A percentile compares a stretch with the other conserved stretches of the same genome.
Evolutionary conservation across 1,140 invertebrate species (phyloP).

Genomic region (Procambarus clarkii): DNA sequence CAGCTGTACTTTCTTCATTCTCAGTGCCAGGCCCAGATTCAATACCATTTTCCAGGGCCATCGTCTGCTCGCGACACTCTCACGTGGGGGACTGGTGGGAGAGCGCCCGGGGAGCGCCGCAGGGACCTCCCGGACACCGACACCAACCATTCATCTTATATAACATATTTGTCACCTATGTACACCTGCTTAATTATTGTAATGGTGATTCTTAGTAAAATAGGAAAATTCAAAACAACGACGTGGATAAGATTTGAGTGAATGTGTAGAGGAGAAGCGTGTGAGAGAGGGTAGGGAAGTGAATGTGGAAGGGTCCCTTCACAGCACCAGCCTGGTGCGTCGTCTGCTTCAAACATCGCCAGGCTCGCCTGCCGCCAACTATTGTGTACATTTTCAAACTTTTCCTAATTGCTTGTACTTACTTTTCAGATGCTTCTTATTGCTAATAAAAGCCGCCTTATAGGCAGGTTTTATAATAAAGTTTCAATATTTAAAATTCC

Average conservation of each 20-base stretch:
- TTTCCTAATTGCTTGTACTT: too few species aligned
- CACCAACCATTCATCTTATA: background rate
- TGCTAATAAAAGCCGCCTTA: too few species aligned
- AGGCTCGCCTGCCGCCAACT: too few species aligned
- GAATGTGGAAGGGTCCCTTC: background rate
- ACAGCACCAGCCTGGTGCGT: background rate
- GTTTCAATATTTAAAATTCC: too few species aligned
- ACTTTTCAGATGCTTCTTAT: too few species aligned
- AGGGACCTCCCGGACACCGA: background rate
- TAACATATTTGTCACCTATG: background rate
- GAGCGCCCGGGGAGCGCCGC: background rate
- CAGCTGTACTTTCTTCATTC: background rate
- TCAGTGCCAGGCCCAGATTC: conserved; percentile 4
- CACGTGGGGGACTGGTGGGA: conserved; percentile 20
- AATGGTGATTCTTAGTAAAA: background rate
- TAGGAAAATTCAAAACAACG: background rate
- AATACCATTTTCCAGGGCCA: conserved; percentile 8
- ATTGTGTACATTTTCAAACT: too few species aligned
- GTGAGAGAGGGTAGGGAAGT: background rate
- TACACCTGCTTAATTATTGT: too few species aligned
- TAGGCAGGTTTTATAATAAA: too few species aligned
- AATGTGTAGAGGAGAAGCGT: background rate
- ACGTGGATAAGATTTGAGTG: background rate
- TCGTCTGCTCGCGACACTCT: background rate
- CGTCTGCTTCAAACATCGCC: conserved; percentile 7